A percentile compares a stretch with the other conserved stretches of the same genome.
phyloP scores from a whole-genome alignment of 2,888 invertebrate species.

The Drosophila koepferae region DNA sequence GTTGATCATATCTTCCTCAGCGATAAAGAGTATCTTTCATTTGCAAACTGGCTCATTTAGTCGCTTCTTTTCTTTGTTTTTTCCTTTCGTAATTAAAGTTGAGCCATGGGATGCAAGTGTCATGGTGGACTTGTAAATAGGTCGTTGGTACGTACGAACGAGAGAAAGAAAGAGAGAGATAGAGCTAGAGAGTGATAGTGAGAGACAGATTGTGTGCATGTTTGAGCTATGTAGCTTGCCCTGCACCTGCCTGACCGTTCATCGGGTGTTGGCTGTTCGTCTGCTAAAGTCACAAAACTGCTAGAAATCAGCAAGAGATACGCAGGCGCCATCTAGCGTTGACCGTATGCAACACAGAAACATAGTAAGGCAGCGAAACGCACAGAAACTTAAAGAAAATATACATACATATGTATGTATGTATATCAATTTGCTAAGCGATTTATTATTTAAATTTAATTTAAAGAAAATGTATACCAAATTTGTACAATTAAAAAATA shows the following conservation, averaged over 20 bases:
- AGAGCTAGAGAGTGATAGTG: not conserved
- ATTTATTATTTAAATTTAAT: not conserved
- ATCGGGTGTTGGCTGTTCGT: not conserved
- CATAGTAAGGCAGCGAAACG: not conserved
- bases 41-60: not conserved
- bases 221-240: not conserved
- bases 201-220: not conserved
- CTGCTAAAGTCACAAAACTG: slow-evolving; percentile 43
- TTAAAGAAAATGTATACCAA: not conserved
- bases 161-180: not conserved
- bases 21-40: not conserved
- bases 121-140: slow-evolving; percentile 33
- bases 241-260: slow-evolving; percentile 14
- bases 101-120: slow-evolving; percentile 34
- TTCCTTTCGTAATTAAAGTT: slow-evolving; percentile 32
- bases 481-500: not conserved
- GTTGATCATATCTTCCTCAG: not conserved
- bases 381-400: not conserved
- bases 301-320: slow-evolving; percentile 31
- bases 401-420: too few relatives aligned
- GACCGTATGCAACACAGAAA: not conserved
- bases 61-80: slow-evolving; percentile 4
- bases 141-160: slow-evolving; percentile 14
- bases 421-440: too few relatives aligned
- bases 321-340: slow-evolving; percentile 47